Base-by-base conservation (phyloP, 1,140 invertebrate species). In the Schlechtendalia chinensis region DNA sequence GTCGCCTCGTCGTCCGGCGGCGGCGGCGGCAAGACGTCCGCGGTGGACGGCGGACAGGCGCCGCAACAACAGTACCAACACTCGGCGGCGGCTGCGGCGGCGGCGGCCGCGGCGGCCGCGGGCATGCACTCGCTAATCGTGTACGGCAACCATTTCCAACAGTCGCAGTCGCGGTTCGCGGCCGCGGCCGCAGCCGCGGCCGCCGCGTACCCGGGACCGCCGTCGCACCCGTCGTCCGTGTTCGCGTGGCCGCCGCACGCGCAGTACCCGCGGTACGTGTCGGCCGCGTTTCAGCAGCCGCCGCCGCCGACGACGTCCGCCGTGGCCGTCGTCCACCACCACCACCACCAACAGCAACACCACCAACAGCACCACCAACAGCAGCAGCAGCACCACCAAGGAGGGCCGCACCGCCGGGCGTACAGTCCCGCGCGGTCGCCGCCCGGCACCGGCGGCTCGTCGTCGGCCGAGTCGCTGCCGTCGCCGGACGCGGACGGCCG, bases 401-500 rank as follows among this genome's bases (percentile, higher is more conserved):
- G n/a, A 27, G 24, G 50, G 32, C 17, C 27, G 0, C 65, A 50
- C 67, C 67, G 19, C 45, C n/a, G 47, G n/a, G 22, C n/a, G n/a
- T 75, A 59, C 54, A 75, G 72, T 24, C 72, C 72, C 12, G 50
- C 69, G 1, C 72, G n/a, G 14, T 39, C 50, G 16, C 54, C 72
- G 29, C 54, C 72, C 27, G 72, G 71, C 19, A n/a, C 50, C 27
- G 53, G 50, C 19, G 53, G 50, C 14, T 59, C 54, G 54, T 79
- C 74, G 8, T 79, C 74, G 74, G 72, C 72, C 54, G 72, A 75
- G 29, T 79, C 74, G 16, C 10, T 61, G 32, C 58, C 74, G 74
- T 79, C 74, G 58, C 58, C 74, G 29, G 72, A 75, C 72, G 54
- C n/a, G 72, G 72, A 75, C 54, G 72, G 72, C 72, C 29, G 72